Conservation (phyloP, 2,888 invertebrate genomes). For the Coelopa pilipes region DNA sequence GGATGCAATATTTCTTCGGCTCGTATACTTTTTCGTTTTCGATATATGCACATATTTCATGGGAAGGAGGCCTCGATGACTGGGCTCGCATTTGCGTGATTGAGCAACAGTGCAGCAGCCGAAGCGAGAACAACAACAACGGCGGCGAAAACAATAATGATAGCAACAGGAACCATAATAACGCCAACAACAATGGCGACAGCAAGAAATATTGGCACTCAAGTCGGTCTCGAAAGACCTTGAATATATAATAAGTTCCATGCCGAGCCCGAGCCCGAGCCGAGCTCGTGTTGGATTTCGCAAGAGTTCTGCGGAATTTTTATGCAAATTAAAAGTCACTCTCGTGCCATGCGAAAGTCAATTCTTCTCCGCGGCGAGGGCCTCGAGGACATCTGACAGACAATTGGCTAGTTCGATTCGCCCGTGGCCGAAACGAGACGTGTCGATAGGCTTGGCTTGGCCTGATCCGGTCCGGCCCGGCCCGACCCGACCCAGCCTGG, state of each 20-base stretch:
- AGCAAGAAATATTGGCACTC: conserved; percentile 5
- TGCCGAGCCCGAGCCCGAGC: neutral
- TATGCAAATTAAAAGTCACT: conserved; percentile 43
- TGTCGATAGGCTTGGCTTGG: no score
- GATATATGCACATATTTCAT: neutral
- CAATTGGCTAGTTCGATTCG: no score
- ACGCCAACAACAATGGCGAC: no score
- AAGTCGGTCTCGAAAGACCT: conserved; percentile 55
- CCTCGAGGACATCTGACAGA: conserved; percentile 15
- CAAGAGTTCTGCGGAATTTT: conserved; percentile 46
- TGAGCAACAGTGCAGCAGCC: conserved; percentile 45
- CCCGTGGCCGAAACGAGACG: no score
- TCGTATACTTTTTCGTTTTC: neutral
- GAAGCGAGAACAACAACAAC: neutral
- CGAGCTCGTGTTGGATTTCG: neutral
- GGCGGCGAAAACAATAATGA: no score
- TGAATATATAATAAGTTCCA: conserved; percentile 61
- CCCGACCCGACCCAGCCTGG: no score
- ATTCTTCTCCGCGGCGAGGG: neutral
- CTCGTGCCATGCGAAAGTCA: conserved; percentile 17
- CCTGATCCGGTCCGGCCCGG: no score
- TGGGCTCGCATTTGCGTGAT: conserved; percentile 39
- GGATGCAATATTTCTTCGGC: neutral
- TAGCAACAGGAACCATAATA: no score
- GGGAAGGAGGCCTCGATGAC: neutral